A percentile compares a stretch with the other conserved stretches of the same genome.
Conservation (phyloP, 2,888 invertebrate genomes). For the Plagodis dolabraria region DNA sequence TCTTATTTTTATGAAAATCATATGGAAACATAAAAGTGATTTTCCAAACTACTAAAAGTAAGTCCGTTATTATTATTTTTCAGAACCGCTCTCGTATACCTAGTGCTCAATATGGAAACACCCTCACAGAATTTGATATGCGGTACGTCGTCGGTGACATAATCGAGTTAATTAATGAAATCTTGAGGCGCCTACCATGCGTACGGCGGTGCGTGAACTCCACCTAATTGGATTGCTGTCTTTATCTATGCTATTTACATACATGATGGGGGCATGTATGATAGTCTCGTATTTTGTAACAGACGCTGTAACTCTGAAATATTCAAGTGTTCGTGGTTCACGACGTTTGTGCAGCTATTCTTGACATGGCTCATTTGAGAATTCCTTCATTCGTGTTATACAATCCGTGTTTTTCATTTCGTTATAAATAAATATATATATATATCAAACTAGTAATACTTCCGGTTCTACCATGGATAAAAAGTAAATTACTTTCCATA, state of each 20-base stretch:
- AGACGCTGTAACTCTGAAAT: constrained; percentile 16
- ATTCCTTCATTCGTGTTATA: background rate
- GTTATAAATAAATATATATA: too few species aligned
- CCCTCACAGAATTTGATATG: constrained; percentile 32
- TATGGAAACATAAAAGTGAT: too few species aligned
- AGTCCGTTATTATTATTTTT: background rate
- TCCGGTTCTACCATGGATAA: too few species aligned
- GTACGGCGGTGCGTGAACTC: constrained; percentile 46
- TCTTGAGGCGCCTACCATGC: constrained; percentile 30
- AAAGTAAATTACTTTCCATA: too few species aligned
- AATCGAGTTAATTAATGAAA: constrained; percentile 43
- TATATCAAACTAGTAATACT: too few species aligned
- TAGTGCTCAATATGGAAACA: constrained; percentile 14
- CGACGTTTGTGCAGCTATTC: background rate
- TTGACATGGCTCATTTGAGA: background rate
- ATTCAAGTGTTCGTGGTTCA: constrained; percentile 8
- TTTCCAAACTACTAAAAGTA: too few species aligned
- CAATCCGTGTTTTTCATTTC: background rate
- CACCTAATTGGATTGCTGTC: constrained; percentile 59
- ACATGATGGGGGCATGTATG: constrained; percentile 37
- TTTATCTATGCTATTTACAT: constrained; percentile 57
- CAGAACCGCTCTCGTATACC: background rate
- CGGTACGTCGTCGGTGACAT: constrained; percentile 28
- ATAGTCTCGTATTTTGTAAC: constrained; percentile 19
- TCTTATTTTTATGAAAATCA: too few species aligned